A percentile compares a stretch with the other conserved stretches of the same genome.
These are phyloP conservation scores for Spicauda simplicius DNA, from an alignment of 2,888 invertebrate genomes.

Conservation along the genomic window DNA sequence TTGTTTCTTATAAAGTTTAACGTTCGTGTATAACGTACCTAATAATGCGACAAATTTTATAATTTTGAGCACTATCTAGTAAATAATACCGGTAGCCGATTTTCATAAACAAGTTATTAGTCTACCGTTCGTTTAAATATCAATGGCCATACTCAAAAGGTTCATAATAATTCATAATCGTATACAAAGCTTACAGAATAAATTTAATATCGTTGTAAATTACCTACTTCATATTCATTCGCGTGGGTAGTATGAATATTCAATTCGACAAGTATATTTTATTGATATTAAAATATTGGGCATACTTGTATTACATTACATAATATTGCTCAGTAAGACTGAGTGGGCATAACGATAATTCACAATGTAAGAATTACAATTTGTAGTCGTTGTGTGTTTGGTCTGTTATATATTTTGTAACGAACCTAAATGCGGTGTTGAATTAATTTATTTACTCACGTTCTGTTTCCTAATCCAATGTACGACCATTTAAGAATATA, in stretches of 20 bases:
- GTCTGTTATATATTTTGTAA: slow-evolving; percentile 25
- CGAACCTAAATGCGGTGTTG: slow-evolving; percentile 15
- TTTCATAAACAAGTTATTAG: background rate
- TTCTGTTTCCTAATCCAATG: slow-evolving; percentile 41
- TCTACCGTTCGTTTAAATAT: background rate
- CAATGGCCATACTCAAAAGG: background rate
- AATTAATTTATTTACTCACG: slow-evolving; percentile 34
- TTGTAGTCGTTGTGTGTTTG: slow-evolving; percentile 9
- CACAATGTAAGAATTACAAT: slow-evolving; percentile 8
- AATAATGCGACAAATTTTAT: background rate
- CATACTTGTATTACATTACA: slow-evolving; percentile 3
- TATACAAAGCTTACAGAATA: background rate
- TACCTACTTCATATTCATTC: background rate
- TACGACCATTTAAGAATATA: slow-evolving; percentile 35
- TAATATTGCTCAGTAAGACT: background rate
- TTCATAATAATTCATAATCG: background rate
- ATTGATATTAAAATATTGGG: slow-evolving; percentile 14
- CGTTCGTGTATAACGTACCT: too few species aligned
- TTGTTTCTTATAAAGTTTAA: too few species aligned
- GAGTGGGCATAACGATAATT: slow-evolving; percentile 13
- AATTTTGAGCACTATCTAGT: background rate
- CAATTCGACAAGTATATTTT: background rate
- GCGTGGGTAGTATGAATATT: slow-evolving; percentile 15
- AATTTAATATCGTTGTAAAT: slow-evolving; percentile 2
- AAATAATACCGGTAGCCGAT: background rate